Percentiles rank a stretch among this genome's conserved stretches.
Evolutionary conservation across 2,888 invertebrate genomes (phyloP).

Genomic region (Apotomis turbidana): DNA sequence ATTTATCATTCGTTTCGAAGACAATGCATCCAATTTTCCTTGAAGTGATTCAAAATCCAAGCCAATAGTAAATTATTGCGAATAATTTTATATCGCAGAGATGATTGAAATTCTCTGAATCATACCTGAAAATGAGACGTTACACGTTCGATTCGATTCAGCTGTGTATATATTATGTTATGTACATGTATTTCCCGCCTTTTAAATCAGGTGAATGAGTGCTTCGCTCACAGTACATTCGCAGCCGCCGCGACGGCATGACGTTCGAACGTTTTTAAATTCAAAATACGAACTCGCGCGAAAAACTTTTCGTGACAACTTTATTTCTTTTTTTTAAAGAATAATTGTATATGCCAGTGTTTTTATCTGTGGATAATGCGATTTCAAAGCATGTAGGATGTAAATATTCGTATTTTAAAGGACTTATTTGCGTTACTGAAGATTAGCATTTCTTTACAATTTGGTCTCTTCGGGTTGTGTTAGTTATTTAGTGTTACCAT

Average conservation of each 20-base stretch:
- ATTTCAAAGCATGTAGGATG: conserved; percentile 25
- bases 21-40: background rate
- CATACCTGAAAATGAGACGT: conserved; percentile 40
- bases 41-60: background rate
- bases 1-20: background rate
- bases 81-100: background rate
- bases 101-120: conserved; percentile 20
- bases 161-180: conserved; percentile 25
- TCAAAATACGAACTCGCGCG: conserved; percentile 55
- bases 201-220: conserved; percentile 58
- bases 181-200: conserved; percentile 47
- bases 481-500: conserved; percentile 55
- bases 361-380: conserved; percentile 41
- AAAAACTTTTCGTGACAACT: conserved; percentile 22
- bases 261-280: conserved; percentile 54
- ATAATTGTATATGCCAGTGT: conserved; percentile 48
- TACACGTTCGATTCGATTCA: conserved; percentile 45
- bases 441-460: conserved; percentile 52
- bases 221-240: conserved; percentile 59
- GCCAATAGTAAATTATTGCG: background rate
- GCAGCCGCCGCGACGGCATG: conserved; percentile 51
- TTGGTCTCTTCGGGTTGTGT: conserved; percentile 50
- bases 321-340: conserved; percentile 39
- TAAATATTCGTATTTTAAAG: conserved; percentile 7
- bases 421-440: conserved; percentile 43